Conservation (phyloP, 2,888 invertebrate genomes). For the Acanthosepion esculentum region DNA sequence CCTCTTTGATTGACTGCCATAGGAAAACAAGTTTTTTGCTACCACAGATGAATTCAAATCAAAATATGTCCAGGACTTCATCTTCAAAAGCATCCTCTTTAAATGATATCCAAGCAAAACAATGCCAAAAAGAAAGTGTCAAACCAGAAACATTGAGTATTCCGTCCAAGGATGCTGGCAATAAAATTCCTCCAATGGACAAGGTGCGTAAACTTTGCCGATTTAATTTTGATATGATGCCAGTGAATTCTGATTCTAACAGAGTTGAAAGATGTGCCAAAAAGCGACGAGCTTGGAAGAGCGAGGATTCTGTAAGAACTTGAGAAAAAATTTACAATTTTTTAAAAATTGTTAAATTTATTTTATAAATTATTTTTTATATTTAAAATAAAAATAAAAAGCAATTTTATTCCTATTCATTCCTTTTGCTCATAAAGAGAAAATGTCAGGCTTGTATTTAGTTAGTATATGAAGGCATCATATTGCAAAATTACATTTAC, state of each 20-base stretch:
- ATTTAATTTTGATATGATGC: not conserved
- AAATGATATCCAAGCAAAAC: not conserved
- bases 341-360: too few relatives aligned
- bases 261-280: not conserved
- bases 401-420: too few relatives aligned
- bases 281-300: not conserved
- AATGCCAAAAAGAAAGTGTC: not conserved
- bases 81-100: not conserved
- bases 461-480: too few relatives aligned
- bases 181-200: not conserved
- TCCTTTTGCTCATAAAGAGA: too few relatives aligned
- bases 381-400: too few relatives aligned
- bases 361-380: too few relatives aligned
- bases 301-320: not conserved
- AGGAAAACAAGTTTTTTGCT: not conserved
- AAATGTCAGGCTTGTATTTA: too few relatives aligned
- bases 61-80: not conserved
- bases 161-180: not conserved
- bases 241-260: not conserved
- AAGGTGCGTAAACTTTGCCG: slow-evolving; percentile 18
- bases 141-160: not conserved
- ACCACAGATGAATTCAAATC: not conserved
- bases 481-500: too few relatives aligned
- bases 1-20: not conserved
- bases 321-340: too few relatives aligned